Evolutionary conservation across 2,113 vertebrate species (phyloP), one percentile per base, ranked within the genome.

Genomic region (Melanerpes formicivorus): DNA sequence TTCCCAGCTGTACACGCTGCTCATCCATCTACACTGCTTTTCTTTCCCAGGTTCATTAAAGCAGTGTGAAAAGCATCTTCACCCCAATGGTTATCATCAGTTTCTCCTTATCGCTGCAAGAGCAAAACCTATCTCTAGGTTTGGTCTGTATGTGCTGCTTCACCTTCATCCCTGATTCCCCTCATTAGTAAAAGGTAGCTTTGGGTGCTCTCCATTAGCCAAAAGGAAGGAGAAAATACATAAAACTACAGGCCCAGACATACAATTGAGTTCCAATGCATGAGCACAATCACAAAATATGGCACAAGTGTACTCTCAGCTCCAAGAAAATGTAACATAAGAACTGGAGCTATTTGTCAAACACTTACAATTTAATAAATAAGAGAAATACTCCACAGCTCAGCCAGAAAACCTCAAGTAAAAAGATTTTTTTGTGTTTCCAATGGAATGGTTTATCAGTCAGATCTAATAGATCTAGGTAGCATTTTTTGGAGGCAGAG

Each of bases 321-420:
- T 56, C 80, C 80, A 79, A 94, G 91, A 86, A 97, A 97, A 97
- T 14, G 60, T 9, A 96, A 92, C 29, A 34, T 55, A 91, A 93
- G 94, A 95, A 91, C 86, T 78, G 91, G 75, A 95, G 92, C 81
- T 96, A 96, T 97, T 96, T 96, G 90, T 95, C 96, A 96, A 97
- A 90, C 86, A 89, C 94, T 95, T 95, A 94, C 37, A 97, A 94
- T 93, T 88, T 83, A 83, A 93, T 96, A 97, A 97, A 95, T 84
- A 95, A 67, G 84, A 50, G 72, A 91, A 96, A 92, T 93, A 95
- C 88, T 96, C 76, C 62, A 86, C 91, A 95, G 92, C 92, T 95
- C 87, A 95, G 90, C 79, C 96, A 95, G 90, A 92, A 96, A 91
- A 92, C 91, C 88, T 93, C 80, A 93, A 87, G 75, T 86, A 87